These are phyloP conservation scores for Frieseomelitta varia DNA, from an alignment of 1,140 invertebrate species.

Conservation along the genomic window DNA sequence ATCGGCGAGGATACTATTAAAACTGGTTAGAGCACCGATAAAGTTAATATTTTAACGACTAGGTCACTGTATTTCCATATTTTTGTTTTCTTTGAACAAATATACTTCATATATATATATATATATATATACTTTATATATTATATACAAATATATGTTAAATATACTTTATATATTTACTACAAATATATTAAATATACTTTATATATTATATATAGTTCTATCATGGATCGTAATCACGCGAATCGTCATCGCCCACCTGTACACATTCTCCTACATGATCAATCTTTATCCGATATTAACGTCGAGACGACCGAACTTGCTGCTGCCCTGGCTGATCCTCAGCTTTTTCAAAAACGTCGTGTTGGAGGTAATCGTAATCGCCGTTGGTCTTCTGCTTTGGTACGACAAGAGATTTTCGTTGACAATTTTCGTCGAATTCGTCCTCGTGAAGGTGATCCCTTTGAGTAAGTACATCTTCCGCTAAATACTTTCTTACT, in stretches of 20 bases:
- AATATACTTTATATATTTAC: no score
- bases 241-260: conserved; percentile 60
- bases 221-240: conserved; percentile 65
- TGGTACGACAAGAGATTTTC: conserved; percentile 60
- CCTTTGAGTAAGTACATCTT: conserved; percentile 60
- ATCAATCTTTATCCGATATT: conserved; percentile 71
- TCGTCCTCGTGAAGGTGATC: conserved; percentile 63
- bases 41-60: no score
- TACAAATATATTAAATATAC: no score
- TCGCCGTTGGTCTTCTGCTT: conserved; percentile 52
- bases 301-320: conserved; percentile 59
- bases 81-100: not conserved
- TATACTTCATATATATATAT: no score
- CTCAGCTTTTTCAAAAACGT: conserved; percentile 68
- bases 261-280: conserved; percentile 62
- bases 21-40: conserved; percentile 29
- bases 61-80: not conserved
- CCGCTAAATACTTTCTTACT: not conserved
- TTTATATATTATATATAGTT: conserved; percentile 60
- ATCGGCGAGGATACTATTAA: conserved; percentile 53
- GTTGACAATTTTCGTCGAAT: conserved; percentile 52
- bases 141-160: no score
- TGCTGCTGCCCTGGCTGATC: conserved; percentile 69
- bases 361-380: conserved; percentile 62
- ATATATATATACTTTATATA: no score